These are phyloP conservation scores for Pegea sp. DNA, from an alignment of 23 tunicate genomes.

Conservation along the genomic window DNA sequence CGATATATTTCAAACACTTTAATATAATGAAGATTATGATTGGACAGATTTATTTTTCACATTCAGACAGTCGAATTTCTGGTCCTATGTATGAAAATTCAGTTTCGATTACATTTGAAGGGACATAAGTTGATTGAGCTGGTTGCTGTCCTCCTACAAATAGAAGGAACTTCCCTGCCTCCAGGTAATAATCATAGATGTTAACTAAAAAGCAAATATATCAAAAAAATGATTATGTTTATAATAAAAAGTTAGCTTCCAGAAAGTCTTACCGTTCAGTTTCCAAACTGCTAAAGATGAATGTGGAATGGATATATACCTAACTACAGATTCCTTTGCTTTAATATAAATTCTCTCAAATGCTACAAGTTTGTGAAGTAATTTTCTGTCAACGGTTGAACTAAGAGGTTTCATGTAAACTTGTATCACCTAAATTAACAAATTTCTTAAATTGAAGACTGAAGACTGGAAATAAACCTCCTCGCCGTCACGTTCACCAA, in stretches of 20 bases:
- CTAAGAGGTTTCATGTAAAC: not conserved
- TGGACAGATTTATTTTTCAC: not conserved
- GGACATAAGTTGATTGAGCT: constrained; percentile 7
- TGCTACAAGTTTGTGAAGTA: not conserved
- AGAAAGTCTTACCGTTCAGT: not conserved
- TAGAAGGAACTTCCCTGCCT: constrained; percentile 22
- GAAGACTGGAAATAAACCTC: too few species aligned
- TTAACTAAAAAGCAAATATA: not conserved
- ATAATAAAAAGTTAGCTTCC: not conserved
- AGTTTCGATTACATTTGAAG: not conserved
- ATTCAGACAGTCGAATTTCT: not conserved
- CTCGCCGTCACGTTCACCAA: not conserved
- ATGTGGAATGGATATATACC: not conserved
- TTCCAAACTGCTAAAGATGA: not conserved
- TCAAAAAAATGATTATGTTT: not conserved
- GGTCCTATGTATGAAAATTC: not conserved
- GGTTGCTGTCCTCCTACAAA: constrained; percentile 62
- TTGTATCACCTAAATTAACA: constrained; percentile 1
- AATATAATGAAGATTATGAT: too few species aligned
- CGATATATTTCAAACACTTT: too few species aligned
- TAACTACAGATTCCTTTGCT: not conserved
- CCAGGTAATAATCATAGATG: constrained; percentile 13
- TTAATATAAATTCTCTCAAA: not conserved
- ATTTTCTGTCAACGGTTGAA: not conserved
- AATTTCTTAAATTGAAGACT: too few species aligned